Percentiles rank a stretch among this genome's conserved stretches.
These are phyloP conservation scores for Rhyacophila brunnea DNA, from an alignment of 1,140 invertebrate genomes.

Conservation along the genomic window DNA sequence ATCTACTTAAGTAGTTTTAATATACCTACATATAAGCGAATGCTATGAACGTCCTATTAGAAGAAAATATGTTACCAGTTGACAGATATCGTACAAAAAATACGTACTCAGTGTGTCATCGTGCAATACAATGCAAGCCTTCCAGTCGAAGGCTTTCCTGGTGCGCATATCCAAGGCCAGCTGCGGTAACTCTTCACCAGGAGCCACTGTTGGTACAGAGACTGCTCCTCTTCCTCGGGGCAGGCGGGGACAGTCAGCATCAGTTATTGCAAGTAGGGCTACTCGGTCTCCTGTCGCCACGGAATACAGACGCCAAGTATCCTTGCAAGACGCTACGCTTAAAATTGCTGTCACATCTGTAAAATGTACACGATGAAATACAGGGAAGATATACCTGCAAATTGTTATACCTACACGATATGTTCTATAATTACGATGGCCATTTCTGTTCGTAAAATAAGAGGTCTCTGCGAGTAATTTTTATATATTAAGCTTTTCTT, in stretches of 20 bases:
- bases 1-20: too few species aligned
- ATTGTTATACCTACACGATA: too few species aligned
- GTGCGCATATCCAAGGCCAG: constrained; percentile 69
- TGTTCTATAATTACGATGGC: too few species aligned
- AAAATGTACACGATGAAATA: too few species aligned
- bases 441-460: too few species aligned
- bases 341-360: constrained; percentile 69
- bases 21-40: too few species aligned
- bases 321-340: constrained; percentile 65
- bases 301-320: constrained; percentile 67
- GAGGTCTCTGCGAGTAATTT: too few species aligned
- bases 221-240: constrained; percentile 60
- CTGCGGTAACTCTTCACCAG: constrained; percentile 70
- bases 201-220: constrained; percentile 64
- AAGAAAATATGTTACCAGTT: too few species aligned
- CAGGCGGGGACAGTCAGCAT: constrained; percentile 70
- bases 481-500: too few species aligned
- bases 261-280: constrained; percentile 64
- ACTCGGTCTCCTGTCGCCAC: constrained; percentile 60
- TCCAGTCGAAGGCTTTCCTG: constrained; percentile 63
- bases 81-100: not conserved
- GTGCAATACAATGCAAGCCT: constrained; percentile 65
- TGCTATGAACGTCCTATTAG: too few species aligned
- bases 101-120: constrained; percentile 68
- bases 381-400: too few species aligned